These are phyloP conservation scores for Papilio dardanus DNA, from an alignment of 1,140 invertebrate genomes.

Conservation along the genomic window DNA sequence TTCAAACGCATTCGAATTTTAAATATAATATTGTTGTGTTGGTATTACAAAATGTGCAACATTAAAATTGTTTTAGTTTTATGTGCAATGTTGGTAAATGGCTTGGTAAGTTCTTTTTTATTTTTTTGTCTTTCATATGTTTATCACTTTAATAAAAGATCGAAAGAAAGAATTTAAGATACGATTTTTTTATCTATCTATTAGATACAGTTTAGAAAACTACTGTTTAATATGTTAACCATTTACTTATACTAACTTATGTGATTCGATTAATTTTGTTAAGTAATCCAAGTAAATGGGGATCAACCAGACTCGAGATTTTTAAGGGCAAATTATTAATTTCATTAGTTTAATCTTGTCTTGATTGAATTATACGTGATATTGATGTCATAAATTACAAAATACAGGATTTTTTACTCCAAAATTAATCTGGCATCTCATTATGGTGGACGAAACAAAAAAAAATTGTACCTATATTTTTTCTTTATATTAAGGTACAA, in stretches of 20 bases:
- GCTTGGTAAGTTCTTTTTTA: conserved; percentile 7
- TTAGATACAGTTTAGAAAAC: too few relatives aligned
- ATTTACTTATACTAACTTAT: too few relatives aligned
- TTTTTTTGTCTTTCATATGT: background rate
- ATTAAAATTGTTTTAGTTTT: conserved; percentile 2
- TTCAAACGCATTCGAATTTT: conserved; percentile 7
- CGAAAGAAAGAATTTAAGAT: too few relatives aligned
- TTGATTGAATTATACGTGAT: background rate
- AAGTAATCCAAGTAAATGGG: too few relatives aligned
- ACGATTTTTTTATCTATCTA: too few relatives aligned
- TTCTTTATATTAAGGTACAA: background rate
- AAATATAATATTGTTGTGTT: conserved; percentile 21
- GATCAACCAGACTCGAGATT: background rate
- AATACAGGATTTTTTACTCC: background rate
- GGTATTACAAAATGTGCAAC: conserved; percentile 24
- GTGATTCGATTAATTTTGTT: background rate
- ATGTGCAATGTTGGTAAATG: background rate
- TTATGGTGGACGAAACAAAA: conserved; percentile 3
- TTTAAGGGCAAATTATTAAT: background rate
- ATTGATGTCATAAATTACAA: conserved; percentile 19
- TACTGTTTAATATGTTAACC: too few relatives aligned
- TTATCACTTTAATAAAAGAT: too few relatives aligned
- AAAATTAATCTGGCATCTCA: background rate
- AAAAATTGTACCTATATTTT: background rate
- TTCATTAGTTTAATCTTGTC: background rate